Evolutionary conservation across 1,140 invertebrate species (phyloP).

Genomic region (Pachyrhynchus sulphureomaculatus): DNA sequence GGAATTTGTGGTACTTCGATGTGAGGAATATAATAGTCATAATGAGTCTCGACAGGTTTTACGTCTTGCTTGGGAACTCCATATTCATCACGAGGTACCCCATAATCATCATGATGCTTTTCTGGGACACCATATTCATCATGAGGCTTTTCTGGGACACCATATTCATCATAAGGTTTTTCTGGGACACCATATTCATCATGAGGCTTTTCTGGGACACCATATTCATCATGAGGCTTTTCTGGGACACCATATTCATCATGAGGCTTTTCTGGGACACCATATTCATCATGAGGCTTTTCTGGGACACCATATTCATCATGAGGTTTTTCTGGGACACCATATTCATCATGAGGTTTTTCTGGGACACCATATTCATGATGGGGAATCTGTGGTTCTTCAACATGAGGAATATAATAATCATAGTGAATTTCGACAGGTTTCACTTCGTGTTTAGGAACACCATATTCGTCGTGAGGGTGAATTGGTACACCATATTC

Average conservation of each 20-base stretch:
- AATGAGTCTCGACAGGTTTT: not conserved
- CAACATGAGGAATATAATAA: conserved; percentile 5
- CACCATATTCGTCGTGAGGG: conserved; percentile 16
- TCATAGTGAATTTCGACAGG: not conserved
- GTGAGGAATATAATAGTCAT: not conserved
- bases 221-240: not conserved
- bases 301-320: conserved; percentile 10
- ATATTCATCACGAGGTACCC: conserved; percentile 10
- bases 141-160: not conserved
- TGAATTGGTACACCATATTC: conserved; percentile 12
- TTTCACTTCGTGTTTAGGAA: not conserved
- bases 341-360: conserved; percentile 1
- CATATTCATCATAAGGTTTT: conserved; percentile 7
- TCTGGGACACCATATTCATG: not conserved
- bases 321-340: conserved; percentile 3
- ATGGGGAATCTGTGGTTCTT: not conserved
- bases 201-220: not conserved
- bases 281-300: conserved; percentile 9
- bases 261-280: not conserved
- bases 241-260: conserved; percentile 11
- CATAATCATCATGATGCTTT: not conserved
- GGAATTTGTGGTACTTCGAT: not conserved
- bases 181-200: conserved; percentile 10
- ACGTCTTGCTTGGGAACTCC: not conserved
- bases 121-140: not conserved